phyloP scores from a whole-genome alignment of 2,888 invertebrate genomes.

The Euplexia lucipara region DNA sequence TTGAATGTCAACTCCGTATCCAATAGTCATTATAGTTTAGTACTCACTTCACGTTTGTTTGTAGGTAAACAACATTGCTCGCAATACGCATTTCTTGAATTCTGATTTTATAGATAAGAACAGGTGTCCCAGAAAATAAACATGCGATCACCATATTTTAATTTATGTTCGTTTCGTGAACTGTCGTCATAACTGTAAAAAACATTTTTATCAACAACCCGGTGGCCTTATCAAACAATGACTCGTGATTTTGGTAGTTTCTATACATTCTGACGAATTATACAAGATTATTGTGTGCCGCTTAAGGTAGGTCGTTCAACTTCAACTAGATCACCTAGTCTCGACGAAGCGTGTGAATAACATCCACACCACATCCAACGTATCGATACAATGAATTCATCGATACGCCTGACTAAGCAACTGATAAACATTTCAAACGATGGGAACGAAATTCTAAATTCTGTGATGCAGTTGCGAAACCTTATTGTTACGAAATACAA shows the following conservation, averaged over 20 bases:
- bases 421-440: slow-evolving; percentile 75
- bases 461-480: slow-evolving; percentile 73
- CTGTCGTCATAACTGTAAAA: slow-evolving; percentile 57
- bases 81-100: slow-evolving; percentile 35
- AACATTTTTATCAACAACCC: slow-evolving; percentile 63
- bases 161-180: slow-evolving; percentile 45
- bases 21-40: slow-evolving; percentile 19
- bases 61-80: slow-evolving; percentile 31
- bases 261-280: slow-evolving; percentile 71
- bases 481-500: slow-evolving; percentile 65
- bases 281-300: slow-evolving; percentile 71
- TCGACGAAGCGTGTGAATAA: slow-evolving; percentile 78
- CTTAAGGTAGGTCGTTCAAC: slow-evolving; percentile 83
- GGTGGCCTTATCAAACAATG: slow-evolving; percentile 77
- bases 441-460: slow-evolving; percentile 74
- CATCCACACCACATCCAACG: slow-evolving; percentile 54
- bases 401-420: slow-evolving; percentile 77
- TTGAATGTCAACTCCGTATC: slow-evolving; percentile 1
- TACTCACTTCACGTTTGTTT: slow-evolving; percentile 30
- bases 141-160: slow-evolving; percentile 37
- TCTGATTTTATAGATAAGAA: slow-evolving; percentile 38
- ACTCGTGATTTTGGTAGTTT: slow-evolving; percentile 65
- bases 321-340: slow-evolving; percentile 73
- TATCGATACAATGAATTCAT: slow-evolving; percentile 72
- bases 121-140: slow-evolving; percentile 47